Percentiles rank a stretch among this genome's conserved stretches.
Conservation (phyloP, 2,113 vertebrate genomes). For the Lathamus discolor region DNA sequence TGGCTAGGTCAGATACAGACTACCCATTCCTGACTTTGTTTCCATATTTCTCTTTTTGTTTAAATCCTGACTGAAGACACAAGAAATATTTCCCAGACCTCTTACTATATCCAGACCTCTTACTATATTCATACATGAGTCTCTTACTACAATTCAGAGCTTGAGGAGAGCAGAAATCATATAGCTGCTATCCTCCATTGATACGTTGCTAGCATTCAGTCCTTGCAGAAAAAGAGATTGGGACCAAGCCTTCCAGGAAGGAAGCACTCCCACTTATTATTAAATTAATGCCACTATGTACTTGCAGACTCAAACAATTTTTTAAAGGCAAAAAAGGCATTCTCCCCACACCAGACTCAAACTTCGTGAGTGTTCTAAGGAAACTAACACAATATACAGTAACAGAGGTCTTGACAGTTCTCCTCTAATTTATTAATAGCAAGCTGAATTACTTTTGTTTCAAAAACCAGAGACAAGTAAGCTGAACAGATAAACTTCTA, state of each 20-base stretch:
- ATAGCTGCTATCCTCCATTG: not conserved
- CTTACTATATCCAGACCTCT: slow-evolving; percentile 20
- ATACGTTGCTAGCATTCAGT: fast-evolving
- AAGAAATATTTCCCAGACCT: slow-evolving; percentile 21
- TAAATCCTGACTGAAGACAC: not conserved
- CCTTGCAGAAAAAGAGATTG: not conserved
- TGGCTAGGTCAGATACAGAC: not conserved
- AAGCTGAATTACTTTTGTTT: not conserved
- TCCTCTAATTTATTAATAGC: not conserved
- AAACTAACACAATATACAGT: not conserved
- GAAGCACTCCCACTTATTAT: not conserved
- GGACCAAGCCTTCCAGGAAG: not conserved
- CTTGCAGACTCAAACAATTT: not conserved
- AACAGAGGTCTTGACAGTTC: not conserved
- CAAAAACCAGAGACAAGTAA: not conserved
- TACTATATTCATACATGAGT: not conserved
- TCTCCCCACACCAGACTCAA: not conserved
- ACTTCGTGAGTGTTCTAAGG: not conserved
- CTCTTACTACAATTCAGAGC: not conserved
- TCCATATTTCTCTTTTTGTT: not conserved
- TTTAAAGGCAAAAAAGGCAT: not conserved
- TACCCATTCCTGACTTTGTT: no score
- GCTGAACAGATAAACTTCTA: not conserved
- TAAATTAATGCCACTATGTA: not conserved
- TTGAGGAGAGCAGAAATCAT: not conserved